Conservation (phyloP, 2,113 vertebrate genomes). For the Fulmarus glacialis region DNA sequence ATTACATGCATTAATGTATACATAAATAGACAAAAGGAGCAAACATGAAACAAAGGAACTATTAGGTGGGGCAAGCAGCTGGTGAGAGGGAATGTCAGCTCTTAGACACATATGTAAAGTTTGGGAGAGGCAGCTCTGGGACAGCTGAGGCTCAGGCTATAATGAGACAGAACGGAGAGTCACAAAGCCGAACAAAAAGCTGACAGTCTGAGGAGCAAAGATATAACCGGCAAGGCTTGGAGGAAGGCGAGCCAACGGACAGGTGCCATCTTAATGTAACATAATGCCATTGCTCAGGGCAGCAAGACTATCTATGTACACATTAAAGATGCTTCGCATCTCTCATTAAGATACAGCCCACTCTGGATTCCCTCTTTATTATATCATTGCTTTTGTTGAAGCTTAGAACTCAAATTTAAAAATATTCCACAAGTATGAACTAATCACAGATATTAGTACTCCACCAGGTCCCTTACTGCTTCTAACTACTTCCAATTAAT, state of each 20-base stretch:
- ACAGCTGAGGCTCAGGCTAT: constrained; percentile 28
- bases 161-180: neutral
- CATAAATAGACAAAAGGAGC: constrained; percentile 9
- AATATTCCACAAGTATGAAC: neutral
- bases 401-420: neutral
- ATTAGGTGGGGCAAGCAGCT: constrained; percentile 31
- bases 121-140: neutral
- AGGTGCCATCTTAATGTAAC: neutral
- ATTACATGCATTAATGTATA: neutral
- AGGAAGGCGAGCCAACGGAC: neutral
- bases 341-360: neutral
- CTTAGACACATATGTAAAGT: neutral
- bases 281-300: neutral
- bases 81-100: neutral
- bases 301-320: neutral
- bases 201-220: neutral
- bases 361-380: neutral
- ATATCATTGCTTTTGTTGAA: neutral
- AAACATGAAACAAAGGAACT: neutral
- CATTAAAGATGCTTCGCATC: neutral
- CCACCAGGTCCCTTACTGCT: neutral
- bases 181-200: neutral
- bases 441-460: neutral
- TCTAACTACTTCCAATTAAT: neutral
- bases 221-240: neutral